Percentiles rank a stretch among this genome's conserved stretches.
These are phyloP conservation scores for Mycetomoellerius zeteki DNA, from an alignment of 1,140 invertebrate genomes.

Conservation along the genomic window DNA sequence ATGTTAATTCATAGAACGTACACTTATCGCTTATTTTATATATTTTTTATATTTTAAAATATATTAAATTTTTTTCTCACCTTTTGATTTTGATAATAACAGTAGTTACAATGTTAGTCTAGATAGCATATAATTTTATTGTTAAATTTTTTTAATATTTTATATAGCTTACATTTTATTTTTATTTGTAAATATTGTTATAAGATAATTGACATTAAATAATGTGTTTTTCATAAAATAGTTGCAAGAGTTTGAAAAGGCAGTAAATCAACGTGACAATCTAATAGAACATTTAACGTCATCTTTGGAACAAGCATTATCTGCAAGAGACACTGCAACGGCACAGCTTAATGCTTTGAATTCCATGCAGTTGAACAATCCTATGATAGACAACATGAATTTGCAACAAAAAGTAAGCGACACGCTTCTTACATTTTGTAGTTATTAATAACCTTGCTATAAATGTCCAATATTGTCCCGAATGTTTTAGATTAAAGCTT, in stretches of 20 bases:
- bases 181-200: neutral
- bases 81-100: neutral
- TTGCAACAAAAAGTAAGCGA: conserved; percentile 78
- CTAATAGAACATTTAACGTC: conserved; percentile 83
- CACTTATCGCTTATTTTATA: too few relatives aligned
- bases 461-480: neutral
- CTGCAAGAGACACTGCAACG: conserved; percentile 79
- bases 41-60: too few relatives aligned
- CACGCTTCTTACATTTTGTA: neutral
- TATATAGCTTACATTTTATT: neutral
- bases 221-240: conserved; percentile 57
- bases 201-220: neutral
- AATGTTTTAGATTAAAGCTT: conserved; percentile 71
- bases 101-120: neutral
- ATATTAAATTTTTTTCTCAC: neutral
- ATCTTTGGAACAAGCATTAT: conserved; percentile 82
- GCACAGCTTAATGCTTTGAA: conserved; percentile 78
- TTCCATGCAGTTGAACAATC: conserved; percentile 66
- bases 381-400: conserved; percentile 48
- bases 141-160: neutral
- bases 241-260: conserved; percentile 83
- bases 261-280: conserved; percentile 82
- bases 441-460: conserved; percentile 28
- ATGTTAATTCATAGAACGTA: neutral
- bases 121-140: neutral